A percentile compares a stretch with the other conserved stretches of the same genome.
These are phyloP conservation scores for Pedionomus torquatus DNA, from an alignment of 2,113 vertebrate genomes.

Conservation along the genomic window DNA sequence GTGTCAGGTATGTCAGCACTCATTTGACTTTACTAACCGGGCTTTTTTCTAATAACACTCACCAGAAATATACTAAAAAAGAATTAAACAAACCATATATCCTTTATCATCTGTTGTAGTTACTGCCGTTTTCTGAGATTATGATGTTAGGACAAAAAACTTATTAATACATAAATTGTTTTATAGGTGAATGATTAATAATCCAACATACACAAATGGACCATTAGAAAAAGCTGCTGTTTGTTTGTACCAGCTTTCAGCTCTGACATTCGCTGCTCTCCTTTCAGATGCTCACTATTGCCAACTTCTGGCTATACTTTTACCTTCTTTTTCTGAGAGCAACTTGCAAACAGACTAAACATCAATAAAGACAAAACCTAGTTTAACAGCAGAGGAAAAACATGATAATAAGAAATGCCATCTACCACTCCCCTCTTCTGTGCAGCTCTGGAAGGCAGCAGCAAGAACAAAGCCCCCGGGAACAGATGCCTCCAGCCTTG, in stretches of 20 bases:
- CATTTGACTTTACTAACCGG: not conserved
- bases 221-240: not conserved
- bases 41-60: not conserved
- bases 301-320: not conserved
- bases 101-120: not conserved
- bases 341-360: not conserved
- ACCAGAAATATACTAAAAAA: not conserved
- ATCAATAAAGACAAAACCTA: not conserved
- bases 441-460: not conserved
- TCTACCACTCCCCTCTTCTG: not conserved
- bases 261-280: not conserved
- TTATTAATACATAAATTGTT: not conserved
- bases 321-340: not conserved
- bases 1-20: slow-evolving; percentile 1
- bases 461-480: accelerated
- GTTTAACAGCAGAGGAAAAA: not conserved
- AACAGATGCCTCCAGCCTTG: not conserved
- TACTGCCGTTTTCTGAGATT: not conserved
- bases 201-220: not conserved
- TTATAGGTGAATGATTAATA: not conserved
- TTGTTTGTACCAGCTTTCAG: not conserved
- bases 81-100: not conserved
- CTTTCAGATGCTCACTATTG: not conserved
- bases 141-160: not conserved
- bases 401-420: not conserved